Base-by-base conservation (phyloP, 2,888 invertebrate genomes). In the Leucophenga maculata region DNA sequence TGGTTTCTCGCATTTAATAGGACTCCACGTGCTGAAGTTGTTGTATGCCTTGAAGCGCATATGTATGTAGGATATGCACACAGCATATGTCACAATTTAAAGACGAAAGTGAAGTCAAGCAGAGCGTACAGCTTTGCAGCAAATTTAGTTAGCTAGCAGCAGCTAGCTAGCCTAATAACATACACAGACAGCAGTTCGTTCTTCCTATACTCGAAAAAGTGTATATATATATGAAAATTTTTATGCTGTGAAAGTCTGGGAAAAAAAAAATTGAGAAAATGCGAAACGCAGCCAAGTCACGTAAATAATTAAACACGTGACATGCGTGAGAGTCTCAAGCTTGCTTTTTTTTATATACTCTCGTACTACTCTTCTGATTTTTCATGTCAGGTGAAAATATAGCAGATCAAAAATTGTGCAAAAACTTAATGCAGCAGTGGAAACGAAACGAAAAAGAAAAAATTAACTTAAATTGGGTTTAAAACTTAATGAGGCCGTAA, bases 241-340 rank as follows among this genome's bases (percentile, higher is more conserved):
- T n/a, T n/a, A n/a, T n/a, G n/a, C n/a, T n/a, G n/a, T n/a, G n/a
- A n/a, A 39, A 39, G 39, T 39, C 39, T 13, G 18, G 14, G 52
- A 26, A 14, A 52, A 16, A 52, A 62, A 64, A 22, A 68, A 68
- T 22, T 54, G 31, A 14, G 16, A 69, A 67, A 66, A 65, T 67
- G 66, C 70, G 77, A 80, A 79, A 77, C 75, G 79, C 80, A 85
- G 84, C 85, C 85, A 87, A 87, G 88, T 88, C 88, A 88, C 88
- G 88, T 88, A 88, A 88, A 88, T 88, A 88, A 88, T 88, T 88
- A 88, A 88, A 84, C 86, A 85, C 86, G 86, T 88, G 88, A 88
- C 88, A 88, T 87, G 88, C 86, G 85, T 87, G 82, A 83, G 72
- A 75, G 75, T 74, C 71, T 73, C 39, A 55, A 67, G 54, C 50